Evolutionary conservation across 2,113 vertebrate species (phyloP), one percentile per base, ranked within the genome.

Genomic region (Paratilapia polleni): DNA sequence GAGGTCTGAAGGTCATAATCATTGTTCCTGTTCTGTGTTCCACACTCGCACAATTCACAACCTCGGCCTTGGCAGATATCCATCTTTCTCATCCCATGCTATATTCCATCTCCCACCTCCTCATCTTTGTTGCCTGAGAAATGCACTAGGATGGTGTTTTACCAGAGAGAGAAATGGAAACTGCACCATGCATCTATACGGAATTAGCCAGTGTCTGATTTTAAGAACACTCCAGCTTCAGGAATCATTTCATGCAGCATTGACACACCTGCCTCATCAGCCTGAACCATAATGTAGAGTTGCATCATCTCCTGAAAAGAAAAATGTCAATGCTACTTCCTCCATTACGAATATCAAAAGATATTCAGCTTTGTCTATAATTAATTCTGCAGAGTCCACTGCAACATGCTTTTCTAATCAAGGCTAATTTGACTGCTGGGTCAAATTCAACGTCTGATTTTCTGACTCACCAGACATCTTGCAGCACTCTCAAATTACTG

Each of bases 1-100:
- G 41, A 70, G 88, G 78, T 84, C 80, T 86, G 82, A 86, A 92
- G 92, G 88, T 88, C 38, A 0, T 24, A 78, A 61, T 61, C 63
- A 13, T 49, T 75, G 76, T 78, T 89, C 57, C 79, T 22, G 43
- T 68, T 82, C 31, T 14, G 59, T 80, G 76, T n/a, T 83, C 43
- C 81, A 80, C 31, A 15, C 80, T 84, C 58, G 52, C 83, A 79
- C 75, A 89, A 80, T 90, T 93, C 84, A 84, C 66, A 58, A 74
- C 86, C 80, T 87, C 80, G 73, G 82, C 24, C 68, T 68, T 87
- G 85, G 62, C 61, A 86, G 80, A 43, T 64, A 38, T 88, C 78
- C 41, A 61, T 93, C 85, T 86, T 58, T 84, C 79, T 59, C 66
- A 34, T 56, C 13, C 49, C 59, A 6, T 58, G 59, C 36, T 43